These are phyloP conservation scores for Villa cingulata DNA, from an alignment of 2,888 invertebrate genomes.

Conservation along the genomic window DNA sequence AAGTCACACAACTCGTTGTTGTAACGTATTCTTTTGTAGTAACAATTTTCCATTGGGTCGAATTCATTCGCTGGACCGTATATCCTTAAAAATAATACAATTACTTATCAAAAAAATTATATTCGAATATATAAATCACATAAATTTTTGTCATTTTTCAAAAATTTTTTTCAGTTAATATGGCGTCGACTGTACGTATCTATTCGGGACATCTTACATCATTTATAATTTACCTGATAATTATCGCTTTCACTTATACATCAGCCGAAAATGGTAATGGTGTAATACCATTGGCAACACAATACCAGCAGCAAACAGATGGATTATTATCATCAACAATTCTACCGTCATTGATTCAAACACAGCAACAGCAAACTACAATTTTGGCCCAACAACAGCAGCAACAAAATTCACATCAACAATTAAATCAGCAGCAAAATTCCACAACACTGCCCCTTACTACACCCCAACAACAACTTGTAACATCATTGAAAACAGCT, in stretches of 20 bases:
- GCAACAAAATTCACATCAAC: constrained; percentile 1
- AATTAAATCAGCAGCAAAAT: constrained; percentile 10
- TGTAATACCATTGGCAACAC: neutral
- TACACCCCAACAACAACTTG: constrained; percentile 2
- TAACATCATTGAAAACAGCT: neutral
- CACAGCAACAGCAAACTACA: neutral
- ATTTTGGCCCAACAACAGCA: constrained; percentile 10
- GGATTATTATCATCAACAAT: neutral
- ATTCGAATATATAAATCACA: no score
- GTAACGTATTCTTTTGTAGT: no score
- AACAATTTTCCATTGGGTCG: no score
- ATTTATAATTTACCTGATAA: neutral
- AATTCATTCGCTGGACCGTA: no score
- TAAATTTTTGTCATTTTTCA: no score
- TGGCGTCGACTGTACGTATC: neutral
- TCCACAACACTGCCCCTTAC: constrained; percentile 6
- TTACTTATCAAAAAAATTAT: no score
- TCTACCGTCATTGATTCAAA: neutral
- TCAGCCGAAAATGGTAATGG: neutral
- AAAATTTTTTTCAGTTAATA: no score
- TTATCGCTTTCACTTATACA: neutral
- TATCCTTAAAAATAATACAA: no score
- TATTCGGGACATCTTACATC: neutral
- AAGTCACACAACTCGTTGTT: no score
- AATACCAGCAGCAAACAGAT: neutral